Conservation (phyloP, 1,140 invertebrate genomes). For the Ooceraea biroi region DNA sequence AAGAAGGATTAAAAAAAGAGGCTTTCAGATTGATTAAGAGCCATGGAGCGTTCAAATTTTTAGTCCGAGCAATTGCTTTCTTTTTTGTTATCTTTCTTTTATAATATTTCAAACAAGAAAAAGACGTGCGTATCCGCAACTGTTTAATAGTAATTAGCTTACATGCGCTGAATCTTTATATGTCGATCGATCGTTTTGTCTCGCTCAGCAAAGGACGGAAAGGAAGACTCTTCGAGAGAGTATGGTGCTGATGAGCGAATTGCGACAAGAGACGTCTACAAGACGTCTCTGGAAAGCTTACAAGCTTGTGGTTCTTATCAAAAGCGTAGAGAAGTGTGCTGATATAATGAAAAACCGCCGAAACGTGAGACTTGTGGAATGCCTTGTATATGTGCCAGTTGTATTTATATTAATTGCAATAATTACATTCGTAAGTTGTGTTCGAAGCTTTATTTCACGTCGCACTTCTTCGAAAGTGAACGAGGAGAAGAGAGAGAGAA, state of each 20-base stretch:
- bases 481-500: conserved; percentile 19
- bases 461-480: conserved; percentile 37
- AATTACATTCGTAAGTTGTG: conserved; percentile 73
- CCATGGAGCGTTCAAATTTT: conserved; percentile 19
- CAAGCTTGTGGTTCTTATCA: conserved; percentile 28
- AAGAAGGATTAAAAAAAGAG: background rate
- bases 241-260: conserved; percentile 30
- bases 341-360: conserved; percentile 41
- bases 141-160: conserved; percentile 1
- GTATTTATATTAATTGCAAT: conserved; percentile 81
- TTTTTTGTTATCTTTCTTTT: conserved; percentile 4
- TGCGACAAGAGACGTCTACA: background rate
- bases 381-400: conserved; percentile 84
- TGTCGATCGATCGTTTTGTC: background rate
- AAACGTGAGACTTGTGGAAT: conserved; percentile 80
- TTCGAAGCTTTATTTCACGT: conserved; percentile 63
- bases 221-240: background rate
- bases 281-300: conserved; percentile 14
- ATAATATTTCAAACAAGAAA: background rate
- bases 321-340: conserved; percentile 21
- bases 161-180: background rate
- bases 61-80: conserved; percentile 5
- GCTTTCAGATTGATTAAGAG: background rate
- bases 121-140: background rate
- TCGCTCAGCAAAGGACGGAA: background rate